A percentile compares a stretch with the other conserved stretches of the same genome.
Evolutionary conservation across 2,797 vertebrate genomes (phyloP).

Genomic region (Clangula hyemalis): DNA sequence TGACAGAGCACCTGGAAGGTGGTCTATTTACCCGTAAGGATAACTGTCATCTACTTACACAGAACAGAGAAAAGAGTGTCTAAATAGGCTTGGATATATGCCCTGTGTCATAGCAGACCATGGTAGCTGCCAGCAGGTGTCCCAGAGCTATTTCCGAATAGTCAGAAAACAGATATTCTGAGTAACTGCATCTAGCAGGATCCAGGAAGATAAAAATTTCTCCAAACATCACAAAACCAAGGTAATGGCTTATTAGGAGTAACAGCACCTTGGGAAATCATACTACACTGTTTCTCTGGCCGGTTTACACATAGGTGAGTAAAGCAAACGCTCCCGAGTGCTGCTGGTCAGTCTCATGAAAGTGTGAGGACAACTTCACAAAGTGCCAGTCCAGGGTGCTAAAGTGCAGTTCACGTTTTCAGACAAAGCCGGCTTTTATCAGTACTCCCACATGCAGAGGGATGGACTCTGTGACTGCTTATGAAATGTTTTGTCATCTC

Average conservation of each 20-base stretch:
- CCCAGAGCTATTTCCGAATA: neutral
- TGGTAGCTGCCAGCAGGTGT: neutral
- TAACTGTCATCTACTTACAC: neutral
- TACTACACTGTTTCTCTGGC: neutral
- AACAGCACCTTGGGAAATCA: neutral
- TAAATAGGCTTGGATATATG: neutral
- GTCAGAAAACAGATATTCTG: neutral
- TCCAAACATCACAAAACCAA: rapidly evolving
- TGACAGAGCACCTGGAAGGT: conserved; percentile 10
- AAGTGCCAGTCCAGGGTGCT: neutral
- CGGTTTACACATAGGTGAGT: rapidly evolving
- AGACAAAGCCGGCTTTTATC: neutral
- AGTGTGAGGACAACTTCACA: rapidly evolving
- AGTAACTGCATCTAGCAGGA: neutral
- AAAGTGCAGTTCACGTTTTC: neutral
- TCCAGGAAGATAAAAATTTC: neutral
- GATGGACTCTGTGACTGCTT: conserved; percentile 33
- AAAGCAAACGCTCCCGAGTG: rapidly evolving
- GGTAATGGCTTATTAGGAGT: rapidly evolving
- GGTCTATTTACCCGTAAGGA: neutral
- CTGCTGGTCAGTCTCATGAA: neutral
- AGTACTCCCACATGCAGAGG: neutral
- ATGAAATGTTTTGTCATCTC: conserved; percentile 64
- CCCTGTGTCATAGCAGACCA: neutral
- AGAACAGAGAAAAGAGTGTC: neutral